Base-by-base conservation (phyloP, 1,140 invertebrate genomes). In the Drosophila grimshawi region DNA sequence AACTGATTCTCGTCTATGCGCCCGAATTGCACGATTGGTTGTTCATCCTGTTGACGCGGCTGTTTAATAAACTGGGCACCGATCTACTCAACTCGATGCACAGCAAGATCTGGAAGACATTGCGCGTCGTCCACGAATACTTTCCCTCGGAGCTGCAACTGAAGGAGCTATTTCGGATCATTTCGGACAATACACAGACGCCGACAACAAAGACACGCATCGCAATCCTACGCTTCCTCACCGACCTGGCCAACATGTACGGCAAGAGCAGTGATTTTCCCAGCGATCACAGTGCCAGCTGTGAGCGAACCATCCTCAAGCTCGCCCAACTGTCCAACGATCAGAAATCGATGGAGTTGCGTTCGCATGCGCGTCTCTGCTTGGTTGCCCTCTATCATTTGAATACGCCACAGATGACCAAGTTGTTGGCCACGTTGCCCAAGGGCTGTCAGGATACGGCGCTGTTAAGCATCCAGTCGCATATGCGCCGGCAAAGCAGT, bases 71-170 rank as follows among this genome's bases (percentile, higher is more conserved):
- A 93, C 94, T 98, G 32, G 98, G 98, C 56, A 95, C 95, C 0
- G 98, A 99, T 92, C 94, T 98, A 41, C 94, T 99, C 2, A 96
- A 96, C 45, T 99, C 98, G 2, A 96, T 98, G 67, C 96, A 98
- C 86, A 95, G 95, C 41, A 99, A 99, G 93, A 96, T 99, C 39
- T 95, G 97, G 90, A 96, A 95, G 91, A 97, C 97, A 0, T 93
- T 99, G 51, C 97, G 98, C 71, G 94, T 97, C 11, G 96, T 99
- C 5, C 95, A 96, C 94, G 97, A 95, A 92, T 94, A 93, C 91
- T 95, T 95, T 90, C 94, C 94, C 2, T 93, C 94, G 4, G 94
- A 94, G 19, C 76, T 95, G 39, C 94, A 95, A 78, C 90, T 95
- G 11, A 93, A 94, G 35, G 94, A 94, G 76, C 94, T 95, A 74